phyloP scores from a whole-genome alignment of 2,797 vertebrate genomes.

The Crenuchus spilurus region DNA sequence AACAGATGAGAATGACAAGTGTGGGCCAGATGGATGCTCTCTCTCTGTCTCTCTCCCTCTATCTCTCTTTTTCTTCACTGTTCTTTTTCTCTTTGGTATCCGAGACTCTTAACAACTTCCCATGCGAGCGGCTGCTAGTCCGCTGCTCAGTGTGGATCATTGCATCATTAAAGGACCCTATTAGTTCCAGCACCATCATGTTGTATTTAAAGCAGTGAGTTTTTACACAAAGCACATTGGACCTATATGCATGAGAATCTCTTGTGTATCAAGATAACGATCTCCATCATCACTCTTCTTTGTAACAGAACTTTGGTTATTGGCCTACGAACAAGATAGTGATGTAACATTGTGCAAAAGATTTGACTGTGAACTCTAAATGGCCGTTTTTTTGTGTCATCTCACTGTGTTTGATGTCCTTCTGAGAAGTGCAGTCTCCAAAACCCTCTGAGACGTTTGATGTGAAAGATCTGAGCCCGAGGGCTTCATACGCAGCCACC shows the following conservation, averaged over 20 bases:
- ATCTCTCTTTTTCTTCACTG: neutral
- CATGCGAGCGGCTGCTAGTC: neutral
- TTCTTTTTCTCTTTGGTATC: neutral
- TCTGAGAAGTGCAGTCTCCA: constrained; percentile 52
- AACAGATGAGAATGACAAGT: constrained; percentile 47
- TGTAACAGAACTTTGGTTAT: constrained; percentile 7
- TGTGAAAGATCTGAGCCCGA: constrained; percentile 72
- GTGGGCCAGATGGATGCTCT: constrained; percentile 48
- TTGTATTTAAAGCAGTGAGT: neutral
- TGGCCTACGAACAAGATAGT: constrained; percentile 55
- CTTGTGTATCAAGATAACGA: neutral
- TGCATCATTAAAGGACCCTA: neutral
- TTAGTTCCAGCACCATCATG: neutral
- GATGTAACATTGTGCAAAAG: constrained; percentile 68
- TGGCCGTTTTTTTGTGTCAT: constrained; percentile 50
- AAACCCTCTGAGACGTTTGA: constrained; percentile 67
- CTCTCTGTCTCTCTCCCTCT: constrained; percentile 11
- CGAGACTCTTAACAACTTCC: constrained; percentile 2
- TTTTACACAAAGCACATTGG: neutral
- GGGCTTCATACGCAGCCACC: constrained; percentile 56
- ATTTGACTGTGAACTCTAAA: constrained; percentile 62
- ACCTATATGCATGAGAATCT: neutral
- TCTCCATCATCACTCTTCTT: neutral
- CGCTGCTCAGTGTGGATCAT: neutral
- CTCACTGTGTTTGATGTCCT: constrained; percentile 67